Evolutionary conservation across 2,113 vertebrate genomes (phyloP).

Genomic region (Nesoenas mayeri): DNA sequence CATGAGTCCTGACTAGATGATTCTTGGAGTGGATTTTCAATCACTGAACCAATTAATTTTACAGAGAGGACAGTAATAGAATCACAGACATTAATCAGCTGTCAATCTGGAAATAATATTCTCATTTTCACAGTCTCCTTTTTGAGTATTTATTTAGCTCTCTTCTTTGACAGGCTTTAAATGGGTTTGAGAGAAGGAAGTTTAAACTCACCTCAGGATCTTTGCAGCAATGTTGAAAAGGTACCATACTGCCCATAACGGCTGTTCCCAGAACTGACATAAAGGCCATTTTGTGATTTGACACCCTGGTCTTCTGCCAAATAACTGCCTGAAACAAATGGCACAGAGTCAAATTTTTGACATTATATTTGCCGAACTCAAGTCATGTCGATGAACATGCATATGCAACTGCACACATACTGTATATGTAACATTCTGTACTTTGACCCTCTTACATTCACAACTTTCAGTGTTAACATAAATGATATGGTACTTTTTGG

Average conservation of each 20-base stretch:
- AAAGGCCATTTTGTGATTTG: constrained; percentile 89
- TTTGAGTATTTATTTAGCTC: neutral
- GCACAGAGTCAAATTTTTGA: constrained; percentile 76
- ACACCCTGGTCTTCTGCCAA: constrained; percentile 92
- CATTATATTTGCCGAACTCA: constrained; percentile 72
- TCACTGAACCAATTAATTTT: constrained; percentile 65
- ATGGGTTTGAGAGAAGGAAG: constrained; percentile 13
- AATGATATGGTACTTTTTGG: neutral
- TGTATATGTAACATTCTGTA: constrained; percentile 69
- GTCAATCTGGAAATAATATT: neutral
- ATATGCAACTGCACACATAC: constrained; percentile 50
- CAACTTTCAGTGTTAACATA: constrained; percentile 20
- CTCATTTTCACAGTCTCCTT: neutral
- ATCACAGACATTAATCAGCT: neutral
- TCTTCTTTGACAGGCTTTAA: neutral
- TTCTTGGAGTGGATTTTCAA: constrained; percentile 58
- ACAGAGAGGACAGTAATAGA: neutral
- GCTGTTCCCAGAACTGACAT: constrained; percentile 87
- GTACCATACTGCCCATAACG: constrained; percentile 83
- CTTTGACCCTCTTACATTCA: constrained; percentile 43
- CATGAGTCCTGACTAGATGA: constrained; percentile 45
- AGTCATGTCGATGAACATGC: constrained; percentile 65
- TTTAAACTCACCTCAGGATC: constrained; percentile 84
- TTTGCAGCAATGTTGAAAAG: constrained; percentile 82
- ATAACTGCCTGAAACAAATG: constrained; percentile 86